Percentiles rank a stretch among this genome's conserved stretches.
These are phyloP conservation scores for Apodemia hepburni DNA, from an alignment of 2,888 invertebrate species.

Conservation along the genomic window DNA sequence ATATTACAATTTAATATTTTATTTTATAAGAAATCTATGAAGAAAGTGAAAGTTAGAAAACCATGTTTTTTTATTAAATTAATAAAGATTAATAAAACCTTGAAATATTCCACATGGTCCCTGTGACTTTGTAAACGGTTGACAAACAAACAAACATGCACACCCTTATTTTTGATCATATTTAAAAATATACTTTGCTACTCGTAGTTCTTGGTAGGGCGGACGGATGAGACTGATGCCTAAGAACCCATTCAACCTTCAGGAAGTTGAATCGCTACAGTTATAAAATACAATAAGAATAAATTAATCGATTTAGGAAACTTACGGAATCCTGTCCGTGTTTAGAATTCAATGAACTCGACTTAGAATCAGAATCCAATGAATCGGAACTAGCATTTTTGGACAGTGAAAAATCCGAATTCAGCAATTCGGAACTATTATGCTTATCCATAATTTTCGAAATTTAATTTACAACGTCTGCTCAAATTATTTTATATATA, in stretches of 20 bases:
- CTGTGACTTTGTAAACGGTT: slow-evolving; percentile 60
- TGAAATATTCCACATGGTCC: slow-evolving; percentile 47
- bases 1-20: no score
- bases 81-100: slow-evolving; percentile 37
- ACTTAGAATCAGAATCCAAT: slow-evolving; percentile 91
- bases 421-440: slow-evolving; percentile 83
- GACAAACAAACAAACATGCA: slow-evolving; percentile 67
- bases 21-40: background rate
- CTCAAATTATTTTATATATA: background rate
- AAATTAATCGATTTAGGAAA: slow-evolving; percentile 72
- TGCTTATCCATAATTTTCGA: slow-evolving; percentile 80
- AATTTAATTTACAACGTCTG: background rate
- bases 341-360: slow-evolving; percentile 91
- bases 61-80: no score
- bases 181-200: background rate
- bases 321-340: slow-evolving; percentile 90
- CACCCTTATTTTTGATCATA: slow-evolving; percentile 51
- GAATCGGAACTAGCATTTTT: slow-evolving; percentile 91
- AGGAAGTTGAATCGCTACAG: slow-evolving; percentile 55
- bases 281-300: slow-evolving; percentile 56
- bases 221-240: slow-evolving; percentile 17
- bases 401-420: slow-evolving; percentile 82
- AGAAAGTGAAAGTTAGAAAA: background rate
- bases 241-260: slow-evolving; percentile 36
- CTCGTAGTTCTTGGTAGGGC: background rate